These are phyloP conservation scores for Ophiodon elongatus DNA, from an alignment of 2,113 vertebrate genomes.

Conservation along the genomic window DNA sequence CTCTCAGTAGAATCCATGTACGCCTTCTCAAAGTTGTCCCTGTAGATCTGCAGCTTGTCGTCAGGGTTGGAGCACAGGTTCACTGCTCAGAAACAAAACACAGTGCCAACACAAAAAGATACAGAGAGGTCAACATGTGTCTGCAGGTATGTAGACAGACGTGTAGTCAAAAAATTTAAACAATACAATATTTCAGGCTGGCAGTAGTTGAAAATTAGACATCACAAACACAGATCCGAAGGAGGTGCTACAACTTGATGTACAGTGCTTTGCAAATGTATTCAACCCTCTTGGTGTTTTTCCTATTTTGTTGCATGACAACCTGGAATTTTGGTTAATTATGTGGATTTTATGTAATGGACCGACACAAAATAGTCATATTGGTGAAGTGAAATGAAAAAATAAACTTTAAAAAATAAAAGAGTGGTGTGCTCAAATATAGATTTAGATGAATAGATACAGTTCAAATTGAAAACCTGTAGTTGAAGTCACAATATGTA, in stretches of 20 bases:
- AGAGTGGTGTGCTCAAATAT: not conserved
- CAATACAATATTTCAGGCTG: not conserved
- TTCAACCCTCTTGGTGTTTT: too few relatives aligned
- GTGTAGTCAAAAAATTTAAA: not conserved
- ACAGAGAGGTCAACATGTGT: not conserved
- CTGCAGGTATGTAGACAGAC: not conserved
- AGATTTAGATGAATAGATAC: not conserved
- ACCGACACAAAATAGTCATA: too few relatives aligned
- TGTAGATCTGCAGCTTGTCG: constrained; percentile 99
- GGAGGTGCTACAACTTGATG: too few relatives aligned
- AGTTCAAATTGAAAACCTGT: not conserved
- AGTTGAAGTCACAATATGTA: not conserved
- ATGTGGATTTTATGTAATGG: too few relatives aligned
- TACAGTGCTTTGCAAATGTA: too few relatives aligned
- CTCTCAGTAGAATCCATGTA: constrained; percentile 99
- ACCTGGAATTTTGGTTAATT: too few relatives aligned
- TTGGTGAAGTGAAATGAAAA: too few relatives aligned
- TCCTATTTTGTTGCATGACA: too few relatives aligned
- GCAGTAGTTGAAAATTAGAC: not conserved
- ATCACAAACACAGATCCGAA: too few relatives aligned
- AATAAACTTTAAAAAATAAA: too few relatives aligned
- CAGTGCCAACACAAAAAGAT: not conserved
- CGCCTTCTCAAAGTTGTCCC: constrained; percentile 99
- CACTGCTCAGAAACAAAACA: constrained; percentile 81
- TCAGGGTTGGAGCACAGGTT: constrained; percentile 99